These are phyloP conservation scores for Hiodon tergisus DNA, from an alignment of 2,113 vertebrate species.

Conservation along the genomic window DNA sequence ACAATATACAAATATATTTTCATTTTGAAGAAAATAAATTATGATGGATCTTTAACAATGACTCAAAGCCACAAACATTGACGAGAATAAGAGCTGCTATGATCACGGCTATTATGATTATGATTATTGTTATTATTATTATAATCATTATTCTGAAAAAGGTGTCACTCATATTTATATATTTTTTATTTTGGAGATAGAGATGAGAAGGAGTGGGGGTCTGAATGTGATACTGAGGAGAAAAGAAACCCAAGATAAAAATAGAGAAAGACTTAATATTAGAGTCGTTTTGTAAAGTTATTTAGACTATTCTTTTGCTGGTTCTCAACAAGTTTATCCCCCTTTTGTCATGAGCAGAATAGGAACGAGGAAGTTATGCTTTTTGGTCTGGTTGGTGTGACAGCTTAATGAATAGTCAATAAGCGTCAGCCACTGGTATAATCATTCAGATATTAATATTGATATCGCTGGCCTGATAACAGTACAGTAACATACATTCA, in stretches of 20 bases:
- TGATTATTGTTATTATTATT: conserved; percentile 37
- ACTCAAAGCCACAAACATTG: conserved; percentile 52
- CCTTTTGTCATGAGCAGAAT: conserved; percentile 49
- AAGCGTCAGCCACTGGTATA: not conserved
- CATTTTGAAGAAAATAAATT: conserved; percentile 71
- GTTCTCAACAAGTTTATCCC: conserved; percentile 43
- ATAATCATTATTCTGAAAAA: conserved; percentile 38
- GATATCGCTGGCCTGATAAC: too few species aligned
- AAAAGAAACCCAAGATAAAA: conserved; percentile 24
- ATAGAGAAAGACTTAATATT: conserved; percentile 25
- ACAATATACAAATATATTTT: conserved; percentile 78
- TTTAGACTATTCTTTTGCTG: conserved; percentile 44
- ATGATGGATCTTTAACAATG: conserved; percentile 64
- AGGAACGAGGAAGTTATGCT: too few species aligned
- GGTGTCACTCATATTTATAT: conserved; percentile 37
- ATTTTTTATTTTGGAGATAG: conserved; percentile 33
- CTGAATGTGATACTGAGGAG: conserved; percentile 17
- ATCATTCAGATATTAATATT: too few species aligned
- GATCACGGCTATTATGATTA: conserved; percentile 37
- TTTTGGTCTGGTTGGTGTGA: not conserved
- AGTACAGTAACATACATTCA: not conserved
- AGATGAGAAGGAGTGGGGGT: conserved; percentile 25
- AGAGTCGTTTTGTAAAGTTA: conserved; percentile 37
- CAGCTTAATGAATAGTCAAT: conserved; percentile 1
- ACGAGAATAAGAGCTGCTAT: conserved; percentile 47